These are phyloP conservation scores for Plusia festucae DNA, from an alignment of 2,888 invertebrate species.

Conservation along the genomic window DNA sequence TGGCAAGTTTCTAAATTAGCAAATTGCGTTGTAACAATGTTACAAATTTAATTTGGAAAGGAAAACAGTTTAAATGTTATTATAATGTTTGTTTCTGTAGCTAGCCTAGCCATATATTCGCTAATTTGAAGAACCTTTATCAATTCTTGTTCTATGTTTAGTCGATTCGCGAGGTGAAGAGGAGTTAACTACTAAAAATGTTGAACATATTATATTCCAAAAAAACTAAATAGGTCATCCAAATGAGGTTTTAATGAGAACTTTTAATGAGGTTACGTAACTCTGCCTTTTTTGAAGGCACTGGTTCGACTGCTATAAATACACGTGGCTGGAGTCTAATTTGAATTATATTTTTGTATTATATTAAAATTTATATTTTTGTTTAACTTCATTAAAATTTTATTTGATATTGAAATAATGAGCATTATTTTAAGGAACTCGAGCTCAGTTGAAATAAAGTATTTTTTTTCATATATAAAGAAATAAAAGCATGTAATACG, in stretches of 20 bases:
- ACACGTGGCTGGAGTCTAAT: not conserved
- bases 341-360: not conserved
- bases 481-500: too few relatives aligned
- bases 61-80: not conserved
- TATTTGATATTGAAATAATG: not conserved
- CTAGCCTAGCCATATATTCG: not conserved
- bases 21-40: not conserved
- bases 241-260: constrained; percentile 4
- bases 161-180: not conserved
- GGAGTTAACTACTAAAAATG: too few relatives aligned
- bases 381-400: too few relatives aligned
- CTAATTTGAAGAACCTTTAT: not conserved
- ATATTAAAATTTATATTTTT: too few relatives aligned
- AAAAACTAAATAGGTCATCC: not conserved
- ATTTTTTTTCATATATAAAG: too few relatives aligned
- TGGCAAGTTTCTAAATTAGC: not conserved
- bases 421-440: too few relatives aligned
- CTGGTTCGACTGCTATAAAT: not conserved
- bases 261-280: constrained; percentile 4
- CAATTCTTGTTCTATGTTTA: not conserved
- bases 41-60: not conserved
- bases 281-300: not conserved
- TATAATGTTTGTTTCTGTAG: not conserved
- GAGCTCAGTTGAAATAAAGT: too few relatives aligned
- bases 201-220: too few relatives aligned